Base-by-base conservation (phyloP, 2,797 vertebrate species). In the Rhyacichthys aspro region DNA sequence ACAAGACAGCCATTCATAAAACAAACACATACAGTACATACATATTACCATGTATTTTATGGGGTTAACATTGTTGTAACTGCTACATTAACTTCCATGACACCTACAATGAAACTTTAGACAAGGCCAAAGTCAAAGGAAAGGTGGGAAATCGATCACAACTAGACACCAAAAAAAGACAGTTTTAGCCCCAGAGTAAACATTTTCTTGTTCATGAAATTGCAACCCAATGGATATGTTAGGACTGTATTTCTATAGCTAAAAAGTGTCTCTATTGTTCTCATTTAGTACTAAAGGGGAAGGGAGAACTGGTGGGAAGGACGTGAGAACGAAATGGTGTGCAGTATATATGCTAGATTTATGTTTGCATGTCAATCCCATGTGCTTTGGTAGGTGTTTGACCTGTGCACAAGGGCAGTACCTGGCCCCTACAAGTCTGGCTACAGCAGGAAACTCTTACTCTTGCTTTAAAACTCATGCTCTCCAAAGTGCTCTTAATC, bases 311-410 rank as follows among this genome's bases (percentile, higher is more conserved):
- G 55, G 9, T 18, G 7, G 8, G 12, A 50, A 36, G 14, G 17
- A 44, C 12, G 18, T 14, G 3, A 44, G 37, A 36, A 19, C 55
- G 23, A 49, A 42, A 46, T 3, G 38, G 11, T 15, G n/a, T n/a
- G 53, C 32, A 59, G 18, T 66, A 68, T 60, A 19, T 76, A 42
- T 52, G 33, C 3, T 32, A 66, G 74, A 83, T 86, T 75, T 77
- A 78, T 57, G 59, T 50, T 55, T 63, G 9, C 42, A 43, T 50
- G 50, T 55, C 55, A 47, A 18, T 43, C 11, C 43, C 49, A 17
- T 67, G 43, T 15, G 5, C 58, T 76, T 62, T 34, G 59, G 59
- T 16, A 6, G 8, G 18, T 61, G 61, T 67, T 63, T 79, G 67
- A 80, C 58, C 70, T 72, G 32, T 18, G 9, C 54, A 57, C 2